Evolutionary conservation across 1,140 invertebrate genomes (phyloP).

Genomic region (Drosophila dunni): DNA sequence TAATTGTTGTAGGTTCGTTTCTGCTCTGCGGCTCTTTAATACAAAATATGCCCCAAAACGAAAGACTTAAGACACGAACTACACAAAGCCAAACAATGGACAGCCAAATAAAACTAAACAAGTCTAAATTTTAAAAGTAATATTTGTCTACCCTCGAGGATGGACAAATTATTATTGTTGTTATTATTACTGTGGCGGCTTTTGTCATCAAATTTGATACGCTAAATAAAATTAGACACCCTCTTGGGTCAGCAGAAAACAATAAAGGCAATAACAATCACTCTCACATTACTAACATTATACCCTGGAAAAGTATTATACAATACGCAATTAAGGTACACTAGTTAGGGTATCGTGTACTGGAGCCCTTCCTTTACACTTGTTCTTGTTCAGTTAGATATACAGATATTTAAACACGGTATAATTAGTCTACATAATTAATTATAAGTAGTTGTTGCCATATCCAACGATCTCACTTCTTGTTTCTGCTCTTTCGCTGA

Average conservation of each 20-base stretch:
- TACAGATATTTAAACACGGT: no score
- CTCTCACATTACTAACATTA: slow-evolving; percentile 14
- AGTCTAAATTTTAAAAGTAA: slow-evolving; percentile 34
- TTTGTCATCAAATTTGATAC: slow-evolving; percentile 27
- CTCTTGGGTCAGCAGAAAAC: slow-evolving; percentile 16
- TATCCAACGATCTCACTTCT: neutral
- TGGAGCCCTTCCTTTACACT: no score
- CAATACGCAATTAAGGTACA: neutral
- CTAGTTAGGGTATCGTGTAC: no score
- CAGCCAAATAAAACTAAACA: slow-evolving; percentile 12
- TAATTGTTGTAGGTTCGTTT: slow-evolving; percentile 57
- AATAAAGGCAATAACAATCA: slow-evolving; percentile 13
- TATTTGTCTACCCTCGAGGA: slow-evolving; percentile 47
- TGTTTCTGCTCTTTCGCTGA: slow-evolving; percentile 5
- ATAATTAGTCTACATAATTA: no score
- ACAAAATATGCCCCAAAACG: slow-evolving; percentile 64
- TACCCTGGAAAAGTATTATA: neutral
- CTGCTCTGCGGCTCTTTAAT: slow-evolving; percentile 36
- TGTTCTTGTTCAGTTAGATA: no score
- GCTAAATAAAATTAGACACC: slow-evolving; percentile 45
- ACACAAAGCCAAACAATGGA: slow-evolving; percentile 27
- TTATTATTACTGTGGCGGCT: slow-evolving; percentile 15
- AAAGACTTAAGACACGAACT: slow-evolving; percentile 79
- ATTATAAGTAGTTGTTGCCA: neutral
- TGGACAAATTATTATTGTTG: slow-evolving; percentile 13